Percentiles rank a stretch among this genome's conserved stretches.
phyloP scores from a whole-genome alignment of 2,113 vertebrate genomes.

The Vanacampus margaritifer region DNA sequence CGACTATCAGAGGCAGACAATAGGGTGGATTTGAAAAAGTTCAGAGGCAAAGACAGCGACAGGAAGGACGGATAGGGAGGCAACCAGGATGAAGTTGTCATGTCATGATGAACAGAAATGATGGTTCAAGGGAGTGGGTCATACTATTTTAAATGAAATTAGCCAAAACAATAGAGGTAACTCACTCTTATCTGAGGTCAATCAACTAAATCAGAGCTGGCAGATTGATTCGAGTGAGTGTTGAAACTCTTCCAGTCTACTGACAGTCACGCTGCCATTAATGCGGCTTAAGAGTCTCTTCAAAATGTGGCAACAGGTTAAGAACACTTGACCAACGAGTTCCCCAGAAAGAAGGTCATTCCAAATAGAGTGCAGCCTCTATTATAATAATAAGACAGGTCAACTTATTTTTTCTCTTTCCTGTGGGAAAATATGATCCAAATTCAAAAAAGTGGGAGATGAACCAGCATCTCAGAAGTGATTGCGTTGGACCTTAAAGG shows the following conservation, averaged over 20 bases:
- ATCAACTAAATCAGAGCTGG: conserved; percentile 6
- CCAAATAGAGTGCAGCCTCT: not conserved
- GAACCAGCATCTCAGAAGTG: not conserved
- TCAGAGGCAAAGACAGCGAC: conserved; percentile 8
- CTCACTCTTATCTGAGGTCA: conserved; percentile 28
- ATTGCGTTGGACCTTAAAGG: conserved; percentile 5
- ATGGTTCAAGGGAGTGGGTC: conserved; percentile 23
- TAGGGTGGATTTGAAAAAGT: conserved; percentile 7
- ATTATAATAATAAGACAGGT: not conserved
- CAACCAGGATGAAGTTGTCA: conserved; percentile 21
- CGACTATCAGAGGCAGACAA: conserved; percentile 12
- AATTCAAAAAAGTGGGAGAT: not conserved
- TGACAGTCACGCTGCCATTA: conserved; percentile 34
- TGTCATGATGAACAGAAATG: conserved; percentile 5
- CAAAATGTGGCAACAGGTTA: conserved; percentile 41
- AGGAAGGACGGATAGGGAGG: conserved; percentile 19
- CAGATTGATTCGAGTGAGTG: conserved; percentile 25
- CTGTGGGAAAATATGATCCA: not conserved
- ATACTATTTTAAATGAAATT: conserved; percentile 12
- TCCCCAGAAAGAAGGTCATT: not conserved
- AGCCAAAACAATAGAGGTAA: conserved; percentile 37
- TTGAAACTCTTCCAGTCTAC: conserved; percentile 21
- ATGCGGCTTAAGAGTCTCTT: conserved; percentile 36
- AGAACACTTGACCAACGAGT: conserved; percentile 41
- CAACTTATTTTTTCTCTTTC: not conserved